Evolutionary conservation across 2,797 vertebrate genomes (phyloP), one percentile per base, ranked within the genome.

Genomic region (Novumbra hubbsi): DNA sequence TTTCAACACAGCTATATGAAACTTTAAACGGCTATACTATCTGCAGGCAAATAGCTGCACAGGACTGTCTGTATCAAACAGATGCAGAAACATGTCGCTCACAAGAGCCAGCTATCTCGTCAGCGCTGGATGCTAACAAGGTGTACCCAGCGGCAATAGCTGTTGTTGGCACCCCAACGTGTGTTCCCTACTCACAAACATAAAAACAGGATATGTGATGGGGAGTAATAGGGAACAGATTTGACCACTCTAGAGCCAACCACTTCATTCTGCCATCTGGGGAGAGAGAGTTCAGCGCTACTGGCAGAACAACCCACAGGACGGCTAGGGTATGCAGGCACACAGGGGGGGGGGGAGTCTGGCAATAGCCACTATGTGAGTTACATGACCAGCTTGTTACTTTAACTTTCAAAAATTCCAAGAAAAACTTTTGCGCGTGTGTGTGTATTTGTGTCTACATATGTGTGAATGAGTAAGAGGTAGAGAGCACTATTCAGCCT

Each of bases 211-310:
- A 85, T 82, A 83, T 84, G 77, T 86, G 84, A 81, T 80, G 76
- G 84, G 84, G 85, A 88, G 81, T 87, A 87, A 90, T 86, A 82
- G 82, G 86, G 83, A 89, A 87, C 86, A 88, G 87, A 91, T 89
- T 82, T 80, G 77, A 88, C 75, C 76, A 38, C 73, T 80, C 74
- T 76, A 77, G 65, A 84, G 86, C 88, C 88, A 84, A 78, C 55
- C 77, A 73, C 84, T 72, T 77, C 72, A 15, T 72, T 74, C 74
- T 85, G 86, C 87, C 88, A 91, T 81, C 77, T 81, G 77, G 81
- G 76, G 72, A 49, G 32, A 70, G 67, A 79, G 77, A 65, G 70
- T 57, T 41, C 65, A 57, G 84, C 77, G 84, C 73, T 30, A 80
- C 84, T 81, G 78, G 84, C 79, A 81, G 66, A 41, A 65, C 81